phyloP scores from a whole-genome alignment of 2,113 vertebrate genomes.

The Callipepla californica region DNA sequence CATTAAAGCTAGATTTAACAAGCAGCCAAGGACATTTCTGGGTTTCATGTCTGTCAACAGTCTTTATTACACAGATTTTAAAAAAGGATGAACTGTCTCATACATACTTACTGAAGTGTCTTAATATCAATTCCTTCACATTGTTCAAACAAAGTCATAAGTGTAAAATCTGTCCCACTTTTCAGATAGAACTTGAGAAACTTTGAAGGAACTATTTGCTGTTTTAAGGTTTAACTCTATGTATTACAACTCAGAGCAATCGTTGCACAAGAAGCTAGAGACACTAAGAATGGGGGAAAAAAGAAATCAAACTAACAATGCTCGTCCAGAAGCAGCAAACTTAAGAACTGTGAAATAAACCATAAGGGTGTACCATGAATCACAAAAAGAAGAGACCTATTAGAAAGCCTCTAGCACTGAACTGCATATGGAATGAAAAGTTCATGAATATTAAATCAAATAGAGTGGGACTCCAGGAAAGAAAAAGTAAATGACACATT shows the following conservation, averaged over 20 bases:
- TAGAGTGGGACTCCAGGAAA: background rate
- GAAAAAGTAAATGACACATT: background rate
- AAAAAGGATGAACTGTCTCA: background rate
- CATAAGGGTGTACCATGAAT: background rate
- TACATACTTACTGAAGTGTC: background rate
- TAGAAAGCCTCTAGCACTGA: background rate
- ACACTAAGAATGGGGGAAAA: background rate
- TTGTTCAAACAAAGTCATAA: background rate
- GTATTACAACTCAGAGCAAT: background rate
- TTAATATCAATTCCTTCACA: background rate
- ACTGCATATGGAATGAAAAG: background rate
- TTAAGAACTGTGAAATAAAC: background rate
- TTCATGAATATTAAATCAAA: background rate
- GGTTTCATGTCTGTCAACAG: conserved; percentile 22
- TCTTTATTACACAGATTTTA: conserved; percentile 4
- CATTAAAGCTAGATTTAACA: conserved; percentile 14
- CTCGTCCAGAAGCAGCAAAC: background rate
- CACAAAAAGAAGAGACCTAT: background rate
- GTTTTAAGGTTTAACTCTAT: conserved; percentile 4
- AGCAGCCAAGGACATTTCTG: conserved; percentile 10
- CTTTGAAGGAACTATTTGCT: background rate
- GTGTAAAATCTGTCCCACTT: background rate
- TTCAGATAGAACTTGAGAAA: background rate
- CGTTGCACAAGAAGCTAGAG: background rate
- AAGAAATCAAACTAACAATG: background rate